phyloP scores from a whole-genome alignment of 2,797 vertebrate species.

The Erethizon dorsatum region DNA sequence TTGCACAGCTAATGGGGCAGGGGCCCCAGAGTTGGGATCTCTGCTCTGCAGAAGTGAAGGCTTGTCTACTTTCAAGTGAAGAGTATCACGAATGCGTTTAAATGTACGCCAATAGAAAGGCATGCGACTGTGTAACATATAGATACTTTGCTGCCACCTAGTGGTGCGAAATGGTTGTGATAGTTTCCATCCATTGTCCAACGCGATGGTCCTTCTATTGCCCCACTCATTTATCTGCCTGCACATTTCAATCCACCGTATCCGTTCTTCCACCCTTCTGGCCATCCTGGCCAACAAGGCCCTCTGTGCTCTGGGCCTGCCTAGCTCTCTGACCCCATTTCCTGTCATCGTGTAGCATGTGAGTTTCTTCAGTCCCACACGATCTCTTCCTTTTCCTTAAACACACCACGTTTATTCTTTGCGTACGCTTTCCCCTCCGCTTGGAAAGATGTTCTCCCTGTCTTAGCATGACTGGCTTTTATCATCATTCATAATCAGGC shows the following conservation, averaged over 20 bases:
- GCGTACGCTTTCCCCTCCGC: background rate
- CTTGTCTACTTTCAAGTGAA: background rate
- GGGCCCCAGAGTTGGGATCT: background rate
- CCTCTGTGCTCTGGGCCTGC: background rate
- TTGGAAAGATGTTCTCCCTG: background rate
- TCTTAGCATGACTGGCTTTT: background rate
- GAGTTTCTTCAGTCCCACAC: background rate
- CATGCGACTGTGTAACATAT: background rate
- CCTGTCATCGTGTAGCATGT: background rate
- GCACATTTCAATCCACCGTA: background rate
- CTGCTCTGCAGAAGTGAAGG: background rate
- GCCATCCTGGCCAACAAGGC: background rate
- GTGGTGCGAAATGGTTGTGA: slow-evolving; percentile 22
- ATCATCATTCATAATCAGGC: background rate
- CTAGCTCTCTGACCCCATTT: background rate
- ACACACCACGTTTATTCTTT: background rate
- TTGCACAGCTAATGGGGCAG: background rate
- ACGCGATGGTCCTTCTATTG: background rate
- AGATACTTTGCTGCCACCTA: slow-evolving; percentile 53
- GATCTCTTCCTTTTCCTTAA: slow-evolving; percentile 4
- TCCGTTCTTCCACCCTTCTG: background rate
- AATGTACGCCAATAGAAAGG: background rate
- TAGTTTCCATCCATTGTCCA: background rate
- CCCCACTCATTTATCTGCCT: too few relatives aligned
- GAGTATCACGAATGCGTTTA: background rate